Base-by-base conservation (phyloP, 2,113 vertebrate species). In the Solea solea region DNA sequence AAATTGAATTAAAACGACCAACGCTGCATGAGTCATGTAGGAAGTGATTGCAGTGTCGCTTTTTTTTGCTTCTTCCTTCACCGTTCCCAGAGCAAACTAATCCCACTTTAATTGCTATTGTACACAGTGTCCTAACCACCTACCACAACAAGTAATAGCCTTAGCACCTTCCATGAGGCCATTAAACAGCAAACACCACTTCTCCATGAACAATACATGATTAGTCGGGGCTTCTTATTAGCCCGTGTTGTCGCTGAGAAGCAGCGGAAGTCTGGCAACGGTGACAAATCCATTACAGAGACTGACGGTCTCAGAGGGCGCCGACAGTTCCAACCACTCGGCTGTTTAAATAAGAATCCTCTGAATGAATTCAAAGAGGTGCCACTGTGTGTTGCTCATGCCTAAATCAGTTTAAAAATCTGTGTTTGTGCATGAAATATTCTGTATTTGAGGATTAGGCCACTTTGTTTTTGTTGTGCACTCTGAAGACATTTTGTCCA, bases 231-330 rank as follows among this genome's bases (percentile, higher is more conserved):
- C 11, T 16, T 48, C 7, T 51, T 46, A 40, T 70, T 64, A 66
- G 61, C 56, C 25, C 2, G 1, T 60, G 74, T 74, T 73, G 72
- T 79, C 41, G 49, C 28, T 45, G 41, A 61, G 28, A 45, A 69
- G 7, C 7, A 11, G 39, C 16, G 4, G 3, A 58, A 16, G 40
- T 58, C 40, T 50, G 41, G n/a, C 28, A 12, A 45, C 9, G n/a
- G n/a, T 9, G 25, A 54, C 49, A 16, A 53, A 57, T 57, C 11
- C 28, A 58, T 48, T 49, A 13, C 3, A 1, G 10, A 11, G 4
- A 49, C 3, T 56, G 42, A 59, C 59, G 42, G 11, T 64, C 54
- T 61, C 0, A 49, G 21, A 21, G 2, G 27, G 1, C 9, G n/a
- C 44, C 50, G 51, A 50, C 8, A 39, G 60, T 82, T 54, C 9